Percentiles rank a stretch among this genome's conserved stretches.
Conservation (phyloP, 2,113 vertebrate species). For the Myxocyprinus asiaticus region DNA sequence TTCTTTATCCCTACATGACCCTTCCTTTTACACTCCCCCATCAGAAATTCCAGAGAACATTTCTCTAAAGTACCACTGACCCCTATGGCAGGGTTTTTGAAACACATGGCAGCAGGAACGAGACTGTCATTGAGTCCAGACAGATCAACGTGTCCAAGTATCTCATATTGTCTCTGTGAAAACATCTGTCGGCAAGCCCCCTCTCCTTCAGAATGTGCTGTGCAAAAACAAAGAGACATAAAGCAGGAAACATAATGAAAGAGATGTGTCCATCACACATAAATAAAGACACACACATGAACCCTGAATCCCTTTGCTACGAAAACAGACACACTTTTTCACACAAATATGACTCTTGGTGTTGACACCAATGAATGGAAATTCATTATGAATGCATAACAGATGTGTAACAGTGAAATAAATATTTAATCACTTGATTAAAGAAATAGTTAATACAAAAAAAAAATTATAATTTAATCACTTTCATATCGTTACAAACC, state of each 20-base stretch:
- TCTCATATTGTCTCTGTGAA: slow-evolving; percentile 31
- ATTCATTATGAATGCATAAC: slow-evolving; percentile 13
- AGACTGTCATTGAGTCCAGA: slow-evolving; percentile 19
- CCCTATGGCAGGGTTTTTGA: slow-evolving; percentile 34
- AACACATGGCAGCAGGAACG: slow-evolving; percentile 31
- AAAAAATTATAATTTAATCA: too few species aligned
- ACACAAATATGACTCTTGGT: background rate
- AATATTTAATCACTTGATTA: too few species aligned
- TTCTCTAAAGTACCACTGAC: slow-evolving; percentile 44
- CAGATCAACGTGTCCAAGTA: slow-evolving; percentile 36
- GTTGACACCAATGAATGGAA: slow-evolving; percentile 18
- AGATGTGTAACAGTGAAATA: background rate
- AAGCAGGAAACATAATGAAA: slow-evolving; percentile 22
- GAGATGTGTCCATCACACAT: background rate
- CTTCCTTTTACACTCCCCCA: background rate
- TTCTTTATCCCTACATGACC: background rate
- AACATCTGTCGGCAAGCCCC: slow-evolving; percentile 21
- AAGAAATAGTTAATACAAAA: too few species aligned
- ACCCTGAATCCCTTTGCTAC: too few species aligned
- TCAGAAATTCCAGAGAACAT: slow-evolving; percentile 36
- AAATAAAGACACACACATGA: slow-evolving; percentile 13
- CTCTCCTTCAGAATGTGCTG: slow-evolving; percentile 1
- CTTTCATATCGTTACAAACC: too few species aligned
- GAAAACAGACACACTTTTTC: background rate
- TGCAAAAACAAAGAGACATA: slow-evolving; percentile 12